Evolutionary conservation across 2,113 vertebrate genomes (phyloP).

Genomic region (Apus apus): DNA sequence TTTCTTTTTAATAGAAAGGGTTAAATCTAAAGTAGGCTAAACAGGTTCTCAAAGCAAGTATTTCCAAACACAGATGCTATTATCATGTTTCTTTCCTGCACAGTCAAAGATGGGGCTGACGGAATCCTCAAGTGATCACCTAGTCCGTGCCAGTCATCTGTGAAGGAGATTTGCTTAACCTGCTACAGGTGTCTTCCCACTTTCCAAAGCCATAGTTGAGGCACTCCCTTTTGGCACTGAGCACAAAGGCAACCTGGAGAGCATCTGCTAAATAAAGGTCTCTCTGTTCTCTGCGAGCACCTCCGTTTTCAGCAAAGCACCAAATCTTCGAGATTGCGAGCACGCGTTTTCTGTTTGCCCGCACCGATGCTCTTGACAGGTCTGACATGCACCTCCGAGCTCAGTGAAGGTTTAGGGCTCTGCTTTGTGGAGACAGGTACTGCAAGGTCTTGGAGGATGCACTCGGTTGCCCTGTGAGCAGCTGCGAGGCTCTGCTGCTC

Average conservation of each 20-base stretch:
- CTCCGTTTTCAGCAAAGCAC: background rate
- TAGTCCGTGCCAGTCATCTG: background rate
- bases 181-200: background rate
- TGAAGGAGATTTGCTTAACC: background rate
- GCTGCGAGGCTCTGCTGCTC: slow-evolving; percentile 55
- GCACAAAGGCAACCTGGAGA: background rate
- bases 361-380: background rate
- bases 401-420: background rate
- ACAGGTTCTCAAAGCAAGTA: background rate
- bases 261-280: background rate
- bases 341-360: background rate
- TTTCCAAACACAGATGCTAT: background rate
- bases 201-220: background rate
- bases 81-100: background rate
- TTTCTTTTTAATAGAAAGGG: background rate
- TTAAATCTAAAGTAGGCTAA: background rate
- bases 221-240: background rate
- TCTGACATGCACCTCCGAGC: background rate
- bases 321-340: background rate
- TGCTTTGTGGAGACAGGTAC: background rate
- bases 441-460: background rate
- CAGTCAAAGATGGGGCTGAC: background rate
- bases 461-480: background rate
- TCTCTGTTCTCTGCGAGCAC: background rate
- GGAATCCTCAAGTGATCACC: background rate